A percentile compares a stretch with the other conserved stretches of the same genome.
Evolutionary conservation across 2,113 vertebrate species (phyloP).

Genomic region (Pseudonaja textilis): DNA sequence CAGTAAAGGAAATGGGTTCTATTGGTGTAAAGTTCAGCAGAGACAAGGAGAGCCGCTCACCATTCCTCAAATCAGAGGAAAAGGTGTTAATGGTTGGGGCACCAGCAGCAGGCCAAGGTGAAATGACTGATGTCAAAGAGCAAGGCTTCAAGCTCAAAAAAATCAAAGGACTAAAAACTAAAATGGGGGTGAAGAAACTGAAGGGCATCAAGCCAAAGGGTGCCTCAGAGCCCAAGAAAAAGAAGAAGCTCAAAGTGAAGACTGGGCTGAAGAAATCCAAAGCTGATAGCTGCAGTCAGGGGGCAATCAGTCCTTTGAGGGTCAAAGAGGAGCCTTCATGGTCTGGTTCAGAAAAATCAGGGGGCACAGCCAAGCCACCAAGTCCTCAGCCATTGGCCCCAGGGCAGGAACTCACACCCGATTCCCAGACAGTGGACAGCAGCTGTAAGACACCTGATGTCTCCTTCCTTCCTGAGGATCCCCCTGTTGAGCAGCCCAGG

Average conservation of each 20-base stretch:
- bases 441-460: conserved; percentile 89
- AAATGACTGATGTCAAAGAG: conserved; percentile 56
- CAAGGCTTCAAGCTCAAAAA: conserved; percentile 64
- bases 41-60: conserved; percentile 88
- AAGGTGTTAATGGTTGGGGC: conserved; percentile 9
- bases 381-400: conserved; percentile 53
- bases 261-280: conserved; percentile 68
- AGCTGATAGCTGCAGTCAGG: conserved; percentile 70
- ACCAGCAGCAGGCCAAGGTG: conserved; percentile 14
- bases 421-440: conserved; percentile 91
- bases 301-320: conserved; percentile 47
- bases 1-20: conserved; percentile 78
- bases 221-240: conserved; percentile 36
- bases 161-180: conserved; percentile 45
- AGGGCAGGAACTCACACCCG: conserved; percentile 79
- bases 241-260: conserved; percentile 54
- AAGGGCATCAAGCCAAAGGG: conserved; percentile 33
- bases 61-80: conserved; percentile 80
- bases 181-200: conserved; percentile 37
- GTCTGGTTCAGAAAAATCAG: conserved; percentile 64
- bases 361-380: conserved; percentile 71
- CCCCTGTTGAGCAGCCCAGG: conserved; percentile 33
- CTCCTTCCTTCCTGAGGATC: conserved; percentile 78
- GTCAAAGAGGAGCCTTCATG: conserved; percentile 54
- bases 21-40: conserved; percentile 91